A percentile compares a stretch with the other conserved stretches of the same genome.
These are phyloP conservation scores for Oreochromis grahami DNA, from an alignment of 2,797 vertebrate genomes.

Conservation along the genomic window DNA sequence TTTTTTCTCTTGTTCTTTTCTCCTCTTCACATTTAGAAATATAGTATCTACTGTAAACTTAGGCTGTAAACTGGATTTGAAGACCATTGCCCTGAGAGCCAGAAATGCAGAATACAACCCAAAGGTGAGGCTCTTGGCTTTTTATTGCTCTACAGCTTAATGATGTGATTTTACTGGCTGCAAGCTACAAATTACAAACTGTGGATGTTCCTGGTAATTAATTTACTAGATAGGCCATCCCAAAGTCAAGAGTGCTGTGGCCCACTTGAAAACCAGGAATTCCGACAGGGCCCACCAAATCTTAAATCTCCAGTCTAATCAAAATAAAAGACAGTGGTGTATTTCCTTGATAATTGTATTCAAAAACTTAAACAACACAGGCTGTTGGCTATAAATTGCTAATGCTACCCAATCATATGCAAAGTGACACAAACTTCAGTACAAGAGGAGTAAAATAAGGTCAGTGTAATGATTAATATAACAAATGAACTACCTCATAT, in stretches of 20 bases:
- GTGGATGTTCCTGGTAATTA: not conserved
- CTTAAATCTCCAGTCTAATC: not conserved
- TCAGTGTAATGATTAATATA: not conserved
- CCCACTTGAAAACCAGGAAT: not conserved
- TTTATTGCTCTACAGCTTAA: not conserved
- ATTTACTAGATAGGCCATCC: not conserved
- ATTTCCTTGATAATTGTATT: not conserved
- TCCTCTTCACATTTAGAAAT: conserved; percentile 78
- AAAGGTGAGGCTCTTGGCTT: conserved; percentile 81
- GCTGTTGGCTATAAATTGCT: not conserved
- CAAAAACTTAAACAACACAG: not conserved
- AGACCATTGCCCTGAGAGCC: conserved; percentile 97
- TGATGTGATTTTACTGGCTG: not conserved
- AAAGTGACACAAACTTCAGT: not conserved
- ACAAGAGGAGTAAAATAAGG: not conserved
- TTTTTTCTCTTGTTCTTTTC: not conserved
- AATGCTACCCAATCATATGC: not conserved
- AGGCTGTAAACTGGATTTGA: conserved; percentile 97
- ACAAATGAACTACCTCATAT: not conserved
- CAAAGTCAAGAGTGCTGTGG: not conserved
- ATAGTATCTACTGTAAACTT: conserved; percentile 99
- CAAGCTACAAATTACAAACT: not conserved
- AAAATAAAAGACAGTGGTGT: not conserved
- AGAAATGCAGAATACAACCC: conserved; percentile 99
- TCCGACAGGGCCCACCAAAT: not conserved